Percentiles rank a stretch among this genome's conserved stretches.
phyloP scores from a whole-genome alignment of 2,888 invertebrate genomes.

The Drosophila peninsularis region DNA sequence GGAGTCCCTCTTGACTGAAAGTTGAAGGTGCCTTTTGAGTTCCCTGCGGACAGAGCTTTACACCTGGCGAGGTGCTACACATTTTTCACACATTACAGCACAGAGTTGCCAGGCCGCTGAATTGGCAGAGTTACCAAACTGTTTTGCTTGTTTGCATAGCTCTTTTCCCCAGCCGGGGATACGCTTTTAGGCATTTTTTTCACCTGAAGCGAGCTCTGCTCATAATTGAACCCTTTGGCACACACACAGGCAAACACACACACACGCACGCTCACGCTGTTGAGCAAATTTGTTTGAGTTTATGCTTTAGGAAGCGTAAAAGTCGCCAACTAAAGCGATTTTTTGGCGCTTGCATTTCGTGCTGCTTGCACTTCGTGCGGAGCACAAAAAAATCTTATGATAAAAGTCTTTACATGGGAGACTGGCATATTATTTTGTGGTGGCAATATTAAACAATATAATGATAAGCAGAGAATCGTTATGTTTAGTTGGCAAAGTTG shows the following conservation, averaged over 20 bases:
- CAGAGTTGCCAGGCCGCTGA: conserved; percentile 13
- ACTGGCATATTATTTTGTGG: conserved; percentile 14
- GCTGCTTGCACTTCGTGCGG: background rate
- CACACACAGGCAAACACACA: conserved; percentile 25
- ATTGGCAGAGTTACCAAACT: conserved; percentile 16
- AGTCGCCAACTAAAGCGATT: conserved; percentile 22
- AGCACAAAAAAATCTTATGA: background rate
- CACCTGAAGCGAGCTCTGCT: conserved; percentile 47
- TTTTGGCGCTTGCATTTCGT: conserved; percentile 34
- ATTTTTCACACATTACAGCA: conserved; percentile 34
- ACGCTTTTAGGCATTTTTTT: conserved; percentile 48
- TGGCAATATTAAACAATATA: conserved; percentile 2
- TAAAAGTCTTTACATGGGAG: conserved; percentile 4
- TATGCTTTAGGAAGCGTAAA: conserved; percentile 46
- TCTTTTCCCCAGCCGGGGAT: conserved; percentile 29
- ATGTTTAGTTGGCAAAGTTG: background rate
- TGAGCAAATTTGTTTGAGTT: conserved; percentile 66
- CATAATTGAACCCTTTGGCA: conserved; percentile 74
- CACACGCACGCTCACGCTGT: conserved; percentile 28
- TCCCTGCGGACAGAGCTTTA: conserved; percentile 37
- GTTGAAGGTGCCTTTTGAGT: conserved; percentile 41
- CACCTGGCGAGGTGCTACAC: conserved; percentile 25
- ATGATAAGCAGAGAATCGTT: background rate
- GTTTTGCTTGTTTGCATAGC: conserved; percentile 36
- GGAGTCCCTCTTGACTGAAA: conserved; percentile 26